Percentiles rank a stretch among this genome's conserved stretches.
Conservation (phyloP, 2,113 vertebrate species). For the Hipposideros armiger region DNA sequence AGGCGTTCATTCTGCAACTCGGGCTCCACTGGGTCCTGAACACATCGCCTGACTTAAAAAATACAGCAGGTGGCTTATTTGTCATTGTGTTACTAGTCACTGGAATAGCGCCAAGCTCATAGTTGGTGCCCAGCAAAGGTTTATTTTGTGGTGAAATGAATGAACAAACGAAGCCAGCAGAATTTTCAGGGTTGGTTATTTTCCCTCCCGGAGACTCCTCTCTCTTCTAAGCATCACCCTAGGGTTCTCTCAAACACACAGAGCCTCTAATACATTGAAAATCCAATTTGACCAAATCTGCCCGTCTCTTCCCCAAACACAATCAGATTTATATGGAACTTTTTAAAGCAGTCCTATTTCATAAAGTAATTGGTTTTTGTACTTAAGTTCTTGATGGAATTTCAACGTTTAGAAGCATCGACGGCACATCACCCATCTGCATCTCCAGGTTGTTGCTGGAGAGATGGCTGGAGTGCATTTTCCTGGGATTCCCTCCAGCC, state of each 20-base stretch:
- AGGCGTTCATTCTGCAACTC: neutral
- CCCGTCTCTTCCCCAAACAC: slow-evolving; percentile 36
- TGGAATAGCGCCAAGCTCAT: neutral
- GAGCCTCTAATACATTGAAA: slow-evolving; percentile 50
- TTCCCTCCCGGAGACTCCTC: neutral
- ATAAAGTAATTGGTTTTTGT: slow-evolving; percentile 48
- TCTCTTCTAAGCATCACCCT: neutral
- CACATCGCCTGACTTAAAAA: neutral
- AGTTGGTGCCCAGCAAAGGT: neutral
- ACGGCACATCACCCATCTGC: neutral
- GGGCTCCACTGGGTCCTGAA: neutral
- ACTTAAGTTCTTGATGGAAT: slow-evolving; percentile 36
- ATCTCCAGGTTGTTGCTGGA: neutral
- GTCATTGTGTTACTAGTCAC: neutral
- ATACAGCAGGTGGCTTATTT: neutral
- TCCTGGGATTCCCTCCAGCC: neutral
- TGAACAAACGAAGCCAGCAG: neutral
- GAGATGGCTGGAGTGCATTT: neutral
- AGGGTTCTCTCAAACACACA: slow-evolving; percentile 15
- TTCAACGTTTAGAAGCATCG: neutral
- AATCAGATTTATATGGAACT: slow-evolving; percentile 55
- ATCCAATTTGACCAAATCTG: slow-evolving; percentile 48
- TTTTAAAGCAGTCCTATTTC: slow-evolving; percentile 33
- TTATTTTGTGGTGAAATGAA: neutral
- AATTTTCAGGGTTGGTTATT: neutral